phyloP scores from a whole-genome alignment of 1,140 invertebrate species.

The Sarcophaga peregrina region DNA sequence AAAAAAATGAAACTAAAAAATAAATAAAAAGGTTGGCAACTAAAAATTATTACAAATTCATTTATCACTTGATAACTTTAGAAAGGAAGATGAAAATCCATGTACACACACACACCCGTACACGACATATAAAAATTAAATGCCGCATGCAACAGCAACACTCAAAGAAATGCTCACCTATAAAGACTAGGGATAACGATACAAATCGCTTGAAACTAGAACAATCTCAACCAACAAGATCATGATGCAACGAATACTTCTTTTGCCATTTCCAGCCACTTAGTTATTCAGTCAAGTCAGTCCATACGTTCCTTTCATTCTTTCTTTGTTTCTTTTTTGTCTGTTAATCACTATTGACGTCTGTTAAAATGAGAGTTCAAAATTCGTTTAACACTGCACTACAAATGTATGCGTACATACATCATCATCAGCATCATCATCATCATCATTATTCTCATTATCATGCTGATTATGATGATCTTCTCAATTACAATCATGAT shows the following conservation, averaged over 20 bases:
- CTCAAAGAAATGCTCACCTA: background rate
- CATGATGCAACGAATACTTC: too few relatives aligned
- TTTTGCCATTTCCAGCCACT: too few relatives aligned
- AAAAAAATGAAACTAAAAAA: too few relatives aligned
- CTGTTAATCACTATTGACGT: background rate
- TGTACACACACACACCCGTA: too few relatives aligned
- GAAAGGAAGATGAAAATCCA: background rate
- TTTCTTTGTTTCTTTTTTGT: background rate
- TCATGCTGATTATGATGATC: background rate
- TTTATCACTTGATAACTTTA: background rate
- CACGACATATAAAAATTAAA: too few relatives aligned
- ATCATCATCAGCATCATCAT: background rate
- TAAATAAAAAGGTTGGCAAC: background rate
- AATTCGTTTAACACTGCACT: background rate
- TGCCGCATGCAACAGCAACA: background rate
- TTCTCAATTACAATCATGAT: background rate
- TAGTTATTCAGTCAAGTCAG: too few relatives aligned
- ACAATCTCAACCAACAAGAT: background rate
- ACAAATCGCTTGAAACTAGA: background rate
- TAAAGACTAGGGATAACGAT: background rate
- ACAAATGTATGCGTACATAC: background rate
- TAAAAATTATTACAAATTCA: slow-evolving; percentile 20
- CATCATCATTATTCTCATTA: background rate
- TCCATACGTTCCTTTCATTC: too few relatives aligned
- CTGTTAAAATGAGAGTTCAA: background rate